Conservation (phyloP, 2,797 vertebrate species). For the Clamator glandarius region DNA sequence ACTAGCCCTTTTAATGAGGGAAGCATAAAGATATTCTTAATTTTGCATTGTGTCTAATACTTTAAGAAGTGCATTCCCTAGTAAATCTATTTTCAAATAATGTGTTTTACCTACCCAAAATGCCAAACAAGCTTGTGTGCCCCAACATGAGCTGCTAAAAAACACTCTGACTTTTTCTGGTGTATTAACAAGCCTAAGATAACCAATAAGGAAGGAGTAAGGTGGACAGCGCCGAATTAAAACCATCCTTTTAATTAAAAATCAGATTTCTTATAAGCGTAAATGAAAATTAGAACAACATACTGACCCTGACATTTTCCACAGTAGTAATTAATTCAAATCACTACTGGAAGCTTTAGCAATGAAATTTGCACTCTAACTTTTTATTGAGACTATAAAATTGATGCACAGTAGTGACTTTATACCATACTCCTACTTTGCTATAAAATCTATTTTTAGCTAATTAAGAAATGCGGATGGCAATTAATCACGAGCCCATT, state of each 20-base stretch:
- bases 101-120: neutral
- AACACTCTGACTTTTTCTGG: neutral
- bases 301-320: neutral
- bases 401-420: neutral
- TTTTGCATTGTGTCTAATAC: neutral
- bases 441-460: neutral
- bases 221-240: neutral
- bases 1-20: neutral
- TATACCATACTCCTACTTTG: neutral
- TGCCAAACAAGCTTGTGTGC: neutral
- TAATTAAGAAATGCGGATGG: neutral
- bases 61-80: neutral
- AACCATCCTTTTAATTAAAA: constrained; percentile 19
- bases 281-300: neutral
- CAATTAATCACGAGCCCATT: constrained; percentile 35
- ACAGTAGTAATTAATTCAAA: neutral
- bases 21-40: neutral
- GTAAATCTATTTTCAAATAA: neutral
- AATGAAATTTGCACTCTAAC: neutral
- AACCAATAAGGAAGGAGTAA: neutral
- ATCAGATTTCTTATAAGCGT: neutral
- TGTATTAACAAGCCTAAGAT: neutral
- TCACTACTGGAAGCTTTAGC: neutral
- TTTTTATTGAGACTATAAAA: constrained; percentile 21
- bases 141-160: neutral